A percentile compares a stretch with the other conserved stretches of the same genome.
Evolutionary conservation across 2,797 vertebrate genomes (phyloP).

Genomic region (Sphenopsis melanotis): DNA sequence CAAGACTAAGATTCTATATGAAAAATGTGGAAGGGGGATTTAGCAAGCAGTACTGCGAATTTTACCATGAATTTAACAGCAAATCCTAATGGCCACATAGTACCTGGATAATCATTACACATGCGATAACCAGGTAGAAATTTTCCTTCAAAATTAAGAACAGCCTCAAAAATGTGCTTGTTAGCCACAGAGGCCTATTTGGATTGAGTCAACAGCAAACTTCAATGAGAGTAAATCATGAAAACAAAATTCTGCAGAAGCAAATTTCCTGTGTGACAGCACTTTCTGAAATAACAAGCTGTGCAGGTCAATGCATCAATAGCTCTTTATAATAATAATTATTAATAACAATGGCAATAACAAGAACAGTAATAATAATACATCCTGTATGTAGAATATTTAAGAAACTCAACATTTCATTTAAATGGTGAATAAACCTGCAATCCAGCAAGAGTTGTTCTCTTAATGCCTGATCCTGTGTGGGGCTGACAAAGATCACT

Average conservation of each 20-base stretch:
- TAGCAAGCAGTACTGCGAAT: not conserved
- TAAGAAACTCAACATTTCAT: not conserved
- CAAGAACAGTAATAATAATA: not conserved
- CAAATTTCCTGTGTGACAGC: slow-evolving; percentile 1
- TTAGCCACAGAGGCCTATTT: not conserved
- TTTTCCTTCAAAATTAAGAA: not conserved
- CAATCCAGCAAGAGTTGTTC: not conserved
- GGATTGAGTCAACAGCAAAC: not conserved
- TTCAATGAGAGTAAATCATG: not conserved
- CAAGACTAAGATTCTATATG: not conserved
- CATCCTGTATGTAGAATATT: not conserved
- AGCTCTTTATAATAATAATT: not conserved
- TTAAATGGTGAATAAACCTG: not conserved
- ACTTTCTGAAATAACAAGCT: not conserved
- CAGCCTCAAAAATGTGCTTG: not conserved
- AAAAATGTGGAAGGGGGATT: not conserved
- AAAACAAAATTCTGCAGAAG: not conserved
- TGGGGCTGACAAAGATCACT: not conserved
- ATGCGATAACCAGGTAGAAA: not conserved
- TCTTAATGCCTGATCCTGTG: not conserved
- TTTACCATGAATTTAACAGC: not conserved
- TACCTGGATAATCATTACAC: not conserved
- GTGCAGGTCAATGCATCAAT: not conserved
- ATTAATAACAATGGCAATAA: not conserved
- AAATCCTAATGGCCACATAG: not conserved